Conservation (phyloP, 2,113 vertebrate species). For the Eudyptes chrysolophus region DNA sequence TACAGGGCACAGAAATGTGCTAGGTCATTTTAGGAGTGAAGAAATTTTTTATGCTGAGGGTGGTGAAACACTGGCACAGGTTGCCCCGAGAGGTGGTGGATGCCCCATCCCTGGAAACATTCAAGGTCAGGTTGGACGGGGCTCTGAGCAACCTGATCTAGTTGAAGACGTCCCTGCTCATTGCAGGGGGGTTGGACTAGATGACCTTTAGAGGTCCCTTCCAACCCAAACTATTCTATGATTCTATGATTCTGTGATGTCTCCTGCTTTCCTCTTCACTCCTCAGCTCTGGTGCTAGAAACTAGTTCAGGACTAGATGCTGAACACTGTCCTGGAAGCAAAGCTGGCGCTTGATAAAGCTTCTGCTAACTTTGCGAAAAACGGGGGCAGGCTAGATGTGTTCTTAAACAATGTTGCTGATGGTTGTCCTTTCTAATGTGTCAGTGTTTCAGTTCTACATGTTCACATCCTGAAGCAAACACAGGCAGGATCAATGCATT, state of each 20-base stretch:
- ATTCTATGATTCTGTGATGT: background rate
- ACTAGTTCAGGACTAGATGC: background rate
- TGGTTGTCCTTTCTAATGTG: background rate
- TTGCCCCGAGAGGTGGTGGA: too few species aligned
- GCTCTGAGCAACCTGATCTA: too few species aligned
- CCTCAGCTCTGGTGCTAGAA: background rate
- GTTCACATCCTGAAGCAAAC: background rate
- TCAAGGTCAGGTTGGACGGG: too few species aligned
- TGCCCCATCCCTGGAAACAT: too few species aligned
- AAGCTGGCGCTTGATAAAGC: background rate
- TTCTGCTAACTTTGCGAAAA: background rate
- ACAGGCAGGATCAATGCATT: background rate
- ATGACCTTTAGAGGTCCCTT: too few species aligned
- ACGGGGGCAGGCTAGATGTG: background rate
- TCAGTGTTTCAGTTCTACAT: background rate
- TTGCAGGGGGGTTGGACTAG: too few species aligned
- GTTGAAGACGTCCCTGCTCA: too few species aligned
- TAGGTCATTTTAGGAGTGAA: background rate
- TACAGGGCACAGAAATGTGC: background rate
- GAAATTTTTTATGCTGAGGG: too few species aligned
- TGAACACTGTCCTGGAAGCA: background rate
- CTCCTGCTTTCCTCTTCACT: background rate
- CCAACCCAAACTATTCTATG: too few species aligned
- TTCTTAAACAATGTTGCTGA: background rate
- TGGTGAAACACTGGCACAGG: too few species aligned